These are phyloP conservation scores for Branchipolynoe longqiensis DNA, from an alignment of 2,888 invertebrate genomes.

Conservation along the genomic window DNA sequence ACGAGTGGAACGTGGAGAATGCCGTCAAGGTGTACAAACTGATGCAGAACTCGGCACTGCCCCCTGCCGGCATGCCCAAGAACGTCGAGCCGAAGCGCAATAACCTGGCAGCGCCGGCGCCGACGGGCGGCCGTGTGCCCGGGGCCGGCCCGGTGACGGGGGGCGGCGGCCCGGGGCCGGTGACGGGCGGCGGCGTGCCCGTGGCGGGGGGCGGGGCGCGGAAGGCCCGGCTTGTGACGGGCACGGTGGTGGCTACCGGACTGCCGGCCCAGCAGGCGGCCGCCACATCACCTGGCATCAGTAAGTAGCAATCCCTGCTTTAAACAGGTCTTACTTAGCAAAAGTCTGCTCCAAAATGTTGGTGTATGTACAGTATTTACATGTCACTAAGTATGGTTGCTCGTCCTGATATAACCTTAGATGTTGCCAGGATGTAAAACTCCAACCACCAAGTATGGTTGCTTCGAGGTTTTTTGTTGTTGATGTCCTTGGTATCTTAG, in stretches of 20 bases:
- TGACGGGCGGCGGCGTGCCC: constrained; percentile 8
- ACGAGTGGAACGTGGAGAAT: constrained; percentile 50
- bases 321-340: too few relatives aligned
- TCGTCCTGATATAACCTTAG: too few relatives aligned
- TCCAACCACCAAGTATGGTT: too few relatives aligned
- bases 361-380: too few relatives aligned
- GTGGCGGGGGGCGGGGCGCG: not conserved
- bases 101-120: constrained; percentile 27
- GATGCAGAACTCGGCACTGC: constrained; percentile 52
- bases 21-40: constrained; percentile 55
- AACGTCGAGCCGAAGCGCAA: constrained; percentile 43
- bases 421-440: too few relatives aligned
- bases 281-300: constrained; percentile 12
- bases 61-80: constrained; percentile 44
- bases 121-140: constrained; percentile 19
- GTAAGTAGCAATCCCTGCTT: too few relatives aligned
- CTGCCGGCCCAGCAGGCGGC: constrained; percentile 35
- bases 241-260: constrained; percentile 8
- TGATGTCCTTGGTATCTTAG: too few relatives aligned
- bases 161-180: not conserved
- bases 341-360: too few relatives aligned
- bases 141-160: constrained; percentile 23
- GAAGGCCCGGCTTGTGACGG: constrained; percentile 11
- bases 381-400: too few relatives aligned
- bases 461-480: too few relatives aligned